Evolutionary conservation across 2,888 invertebrate genomes (phyloP).

Genomic region (Catocala sponsa): DNA sequence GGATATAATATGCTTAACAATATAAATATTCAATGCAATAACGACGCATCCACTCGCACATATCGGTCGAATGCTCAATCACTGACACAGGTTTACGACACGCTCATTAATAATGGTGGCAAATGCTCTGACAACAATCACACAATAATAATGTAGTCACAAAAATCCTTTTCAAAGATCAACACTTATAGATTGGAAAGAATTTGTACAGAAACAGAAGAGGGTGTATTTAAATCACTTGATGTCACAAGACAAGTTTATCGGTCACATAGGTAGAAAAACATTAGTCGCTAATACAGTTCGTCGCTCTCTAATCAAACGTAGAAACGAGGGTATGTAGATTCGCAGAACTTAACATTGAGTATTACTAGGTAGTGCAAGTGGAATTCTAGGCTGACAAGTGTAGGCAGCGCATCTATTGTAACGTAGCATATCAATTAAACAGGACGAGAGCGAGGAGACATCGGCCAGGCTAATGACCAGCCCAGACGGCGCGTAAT

Average conservation of each 20-base stretch:
- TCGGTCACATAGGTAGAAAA: slow-evolving; percentile 14
- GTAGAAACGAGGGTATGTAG: slow-evolving; percentile 11
- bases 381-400: slow-evolving; percentile 13
- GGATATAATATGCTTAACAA: slow-evolving; percentile 26
- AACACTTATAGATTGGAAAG: background rate
- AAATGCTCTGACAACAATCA: slow-evolving; percentile 24
- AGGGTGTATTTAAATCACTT: slow-evolving; percentile 1
- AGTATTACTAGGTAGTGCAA: slow-evolving; percentile 26
- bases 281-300: slow-evolving; percentile 35
- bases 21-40: slow-evolving; percentile 30
- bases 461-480: slow-evolving; percentile 35
- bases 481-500: slow-evolving; percentile 52
- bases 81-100: slow-evolving; percentile 28
- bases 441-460: slow-evolving; percentile 30
- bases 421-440: slow-evolving; percentile 41
- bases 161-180: background rate
- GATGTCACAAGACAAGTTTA: slow-evolving; percentile 2
- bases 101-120: slow-evolving; percentile 25
- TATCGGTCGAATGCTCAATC: slow-evolving; percentile 29
- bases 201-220: slow-evolving; percentile 4
- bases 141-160: slow-evolving; percentile 8
- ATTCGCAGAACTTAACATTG: slow-evolving; percentile 18
- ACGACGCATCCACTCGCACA: slow-evolving; percentile 25
- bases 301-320: slow-evolving; percentile 21
- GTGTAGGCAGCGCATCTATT: slow-evolving; percentile 20